A percentile compares a stretch with the other conserved stretches of the same genome.
Evolutionary conservation across 2,888 invertebrate species (phyloP).

Genomic region (Zaprionus lineosus): DNA sequence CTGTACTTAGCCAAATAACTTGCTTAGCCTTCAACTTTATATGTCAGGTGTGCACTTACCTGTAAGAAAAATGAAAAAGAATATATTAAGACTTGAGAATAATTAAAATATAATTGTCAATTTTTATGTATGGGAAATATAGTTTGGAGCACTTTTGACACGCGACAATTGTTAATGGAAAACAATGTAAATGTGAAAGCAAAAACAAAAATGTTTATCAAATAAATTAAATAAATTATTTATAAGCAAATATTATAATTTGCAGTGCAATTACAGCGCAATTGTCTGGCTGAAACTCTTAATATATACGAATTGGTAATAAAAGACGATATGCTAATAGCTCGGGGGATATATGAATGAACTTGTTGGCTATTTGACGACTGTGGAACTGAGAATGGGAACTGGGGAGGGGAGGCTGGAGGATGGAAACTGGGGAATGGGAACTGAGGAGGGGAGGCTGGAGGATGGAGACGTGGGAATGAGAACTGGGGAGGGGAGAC

Average conservation of each 20-base stretch:
- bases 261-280: conserved; percentile 1
- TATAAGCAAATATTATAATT: conserved; percentile 18
- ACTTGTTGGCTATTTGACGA: conserved; percentile 17
- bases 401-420: too few relatives aligned
- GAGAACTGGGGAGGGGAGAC: too few relatives aligned
- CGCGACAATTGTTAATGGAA: conserved; percentile 32
- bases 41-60: conserved; percentile 30
- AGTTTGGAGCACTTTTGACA: conserved; percentile 43
- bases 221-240: conserved; percentile 33
- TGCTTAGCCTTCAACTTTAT: conserved; percentile 2
- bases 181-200: conserved; percentile 20
- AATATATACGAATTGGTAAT: neutral
- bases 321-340: conserved; percentile 25
- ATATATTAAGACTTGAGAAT: conserved; percentile 15
- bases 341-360: conserved; percentile 40
- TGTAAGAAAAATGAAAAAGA: conserved; percentile 22
- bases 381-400: conserved; percentile 6
- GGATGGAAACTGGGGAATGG: too few relatives aligned
- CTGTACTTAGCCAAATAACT: conserved; percentile 28
- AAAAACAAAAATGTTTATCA: neutral
- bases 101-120: conserved; percentile 3
- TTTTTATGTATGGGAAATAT: conserved; percentile 6
- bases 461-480: too few relatives aligned
- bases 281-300: neutral
- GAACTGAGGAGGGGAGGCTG: too few relatives aligned